Base-by-base conservation (phyloP, 53 echinoderm and acorn worm species). In the Actinopyga echinites region DNA sequence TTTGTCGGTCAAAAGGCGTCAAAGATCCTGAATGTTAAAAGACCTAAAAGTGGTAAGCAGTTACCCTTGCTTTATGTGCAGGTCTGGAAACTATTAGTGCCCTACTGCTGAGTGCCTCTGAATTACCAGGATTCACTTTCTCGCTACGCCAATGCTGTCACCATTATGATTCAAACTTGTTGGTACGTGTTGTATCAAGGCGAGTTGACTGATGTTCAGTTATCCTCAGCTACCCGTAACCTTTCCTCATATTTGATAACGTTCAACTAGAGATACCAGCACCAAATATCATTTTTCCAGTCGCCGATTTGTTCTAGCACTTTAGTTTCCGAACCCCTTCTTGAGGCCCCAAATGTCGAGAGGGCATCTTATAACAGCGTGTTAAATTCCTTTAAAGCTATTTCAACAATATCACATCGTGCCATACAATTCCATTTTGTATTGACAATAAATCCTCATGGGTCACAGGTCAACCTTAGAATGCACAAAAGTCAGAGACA, bases 401-500 rank as follows among this genome's bases (percentile, higher is more conserved):
- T 78, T 32, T 55, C 56, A 30, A 42, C 71, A 71, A 71, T 71
- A 71, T 42, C 71, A 71, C 71, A 42, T 42, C 40, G 71, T 42
- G 71, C 71, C 22, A 42, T 71, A 71, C 71, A 71, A 71, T 71
- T 71, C 71, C 71, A 40, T 71, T 19, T 22, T 71, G 71, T 71
- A 40, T 71, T 71, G 71, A 71, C 71, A 42, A 71, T 54, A 57
- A 78, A 78, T 78, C 78, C 55, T 30, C 43, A 29, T n/a, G 43
- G 78, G 78, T 78, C 78, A 57, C 26, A 44, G 78, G 78, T 78
- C 56, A 55, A 31, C 57, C 24, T 25, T 30, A 78, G 78, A 78
- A 32, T 78, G 54, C 57, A 78, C 78, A 56, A 78, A 78, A 78
- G 78, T 78, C 56, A 78, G 55, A 55, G 29, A 78, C 78, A 31